Conservation (phyloP, 2,888 invertebrate species). For the Trissoscelio sp. region DNA sequence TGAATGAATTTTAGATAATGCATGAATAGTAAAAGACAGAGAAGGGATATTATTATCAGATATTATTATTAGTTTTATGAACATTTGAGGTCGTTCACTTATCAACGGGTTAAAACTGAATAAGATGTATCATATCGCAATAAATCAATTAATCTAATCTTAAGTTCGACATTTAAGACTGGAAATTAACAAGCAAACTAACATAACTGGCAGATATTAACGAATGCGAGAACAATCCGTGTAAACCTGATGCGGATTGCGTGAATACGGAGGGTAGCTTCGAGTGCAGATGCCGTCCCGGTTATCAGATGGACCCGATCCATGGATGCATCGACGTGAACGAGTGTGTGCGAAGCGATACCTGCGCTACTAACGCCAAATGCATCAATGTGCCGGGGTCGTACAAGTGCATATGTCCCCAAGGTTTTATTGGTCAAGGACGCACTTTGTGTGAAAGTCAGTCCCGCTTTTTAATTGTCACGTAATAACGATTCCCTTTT, state of each 20-base stretch:
- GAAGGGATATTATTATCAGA: too few species aligned
- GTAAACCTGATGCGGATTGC: conserved; percentile 93
- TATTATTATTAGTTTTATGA: too few species aligned
- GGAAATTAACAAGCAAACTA: too few species aligned
- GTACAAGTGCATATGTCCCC: conserved; percentile 90
- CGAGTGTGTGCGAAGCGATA: conserved; percentile 88
- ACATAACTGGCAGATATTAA: conserved; percentile 93
- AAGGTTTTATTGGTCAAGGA: conserved; percentile 90
- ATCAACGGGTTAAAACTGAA: too few species aligned
- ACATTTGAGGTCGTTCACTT: too few species aligned
- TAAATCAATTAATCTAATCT: neutral
- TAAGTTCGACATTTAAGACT: too few species aligned
- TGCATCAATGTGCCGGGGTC: conserved; percentile 93
- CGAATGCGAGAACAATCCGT: conserved; percentile 95
- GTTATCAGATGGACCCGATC: conserved; percentile 87
- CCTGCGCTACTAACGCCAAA: conserved; percentile 91
- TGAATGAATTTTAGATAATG: too few species aligned
- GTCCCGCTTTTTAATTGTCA: conserved; percentile 78
- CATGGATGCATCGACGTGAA: conserved; percentile 89
- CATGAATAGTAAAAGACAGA: too few species aligned
- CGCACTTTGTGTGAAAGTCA: conserved; percentile 91
- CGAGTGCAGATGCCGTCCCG: conserved; percentile 91
- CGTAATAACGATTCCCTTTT: conserved; percentile 62
- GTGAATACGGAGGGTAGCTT: conserved; percentile 94
- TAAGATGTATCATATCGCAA: too few species aligned